A percentile compares a stretch with the other conserved stretches of the same genome.
These are phyloP conservation scores for Caenorhabditis auriculariae DNA, from an alignment of 2,888 invertebrate genomes.

Conservation along the genomic window DNA sequence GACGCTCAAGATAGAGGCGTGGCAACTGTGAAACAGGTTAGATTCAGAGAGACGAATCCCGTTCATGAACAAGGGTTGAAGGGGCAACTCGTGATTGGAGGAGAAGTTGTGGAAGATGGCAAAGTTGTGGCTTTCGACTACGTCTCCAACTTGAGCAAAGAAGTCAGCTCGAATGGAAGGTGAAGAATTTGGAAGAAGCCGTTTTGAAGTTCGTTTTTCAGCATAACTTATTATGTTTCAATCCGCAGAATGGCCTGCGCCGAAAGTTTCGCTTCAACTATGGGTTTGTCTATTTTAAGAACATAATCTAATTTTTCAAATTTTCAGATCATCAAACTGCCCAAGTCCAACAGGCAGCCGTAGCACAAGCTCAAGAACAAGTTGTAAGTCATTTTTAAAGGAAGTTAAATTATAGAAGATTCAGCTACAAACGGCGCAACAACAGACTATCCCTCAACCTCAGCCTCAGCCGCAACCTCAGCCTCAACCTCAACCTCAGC, in stretches of 20 bases:
- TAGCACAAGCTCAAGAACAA: too few relatives aligned
- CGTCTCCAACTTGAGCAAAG: slow-evolving; percentile 40
- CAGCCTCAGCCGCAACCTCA: neutral
- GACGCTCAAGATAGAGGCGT: slow-evolving; percentile 45
- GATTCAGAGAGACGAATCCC: neutral
- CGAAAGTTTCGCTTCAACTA: too few relatives aligned
- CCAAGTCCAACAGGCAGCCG: too few relatives aligned
- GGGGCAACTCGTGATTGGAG: slow-evolving; percentile 48
- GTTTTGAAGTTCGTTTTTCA: slow-evolving; percentile 9
- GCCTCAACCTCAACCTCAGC: neutral
- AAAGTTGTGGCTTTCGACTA: slow-evolving; percentile 49
- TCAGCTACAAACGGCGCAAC: too few relatives aligned
- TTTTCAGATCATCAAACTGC: too few relatives aligned
- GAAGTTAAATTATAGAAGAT: too few relatives aligned
- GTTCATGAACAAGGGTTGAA: neutral
- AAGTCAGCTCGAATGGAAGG: slow-evolving; percentile 38
- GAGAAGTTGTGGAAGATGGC: slow-evolving; percentile 37
- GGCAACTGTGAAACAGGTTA: slow-evolving; percentile 28
- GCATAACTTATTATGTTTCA: slow-evolving; percentile 35
- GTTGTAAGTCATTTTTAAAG: too few relatives aligned
- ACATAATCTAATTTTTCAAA: too few relatives aligned
- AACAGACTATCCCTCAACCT: neutral
- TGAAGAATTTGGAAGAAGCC: slow-evolving; percentile 6
- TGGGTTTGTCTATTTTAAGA: neutral
- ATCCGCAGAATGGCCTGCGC: slow-evolving; percentile 45